Evolutionary conservation across 2,113 vertebrate genomes (phyloP).

Genomic region (human): DNA sequence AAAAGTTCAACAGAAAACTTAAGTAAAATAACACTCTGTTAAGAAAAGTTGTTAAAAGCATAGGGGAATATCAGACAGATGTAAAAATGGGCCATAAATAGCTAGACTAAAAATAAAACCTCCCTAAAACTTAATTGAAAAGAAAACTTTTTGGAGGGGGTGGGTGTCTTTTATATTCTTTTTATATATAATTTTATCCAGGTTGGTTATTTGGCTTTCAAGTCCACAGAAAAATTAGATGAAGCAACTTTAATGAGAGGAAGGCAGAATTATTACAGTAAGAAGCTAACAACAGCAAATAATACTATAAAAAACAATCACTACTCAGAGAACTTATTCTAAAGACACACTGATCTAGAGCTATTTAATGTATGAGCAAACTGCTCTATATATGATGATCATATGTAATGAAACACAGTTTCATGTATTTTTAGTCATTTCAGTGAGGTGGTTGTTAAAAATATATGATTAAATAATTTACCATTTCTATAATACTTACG

Average conservation of each 20-base stretch:
- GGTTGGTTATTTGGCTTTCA: background rate
- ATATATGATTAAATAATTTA: background rate
- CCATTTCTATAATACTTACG: background rate
- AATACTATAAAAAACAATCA: background rate
- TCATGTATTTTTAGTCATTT: background rate
- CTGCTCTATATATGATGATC: background rate
- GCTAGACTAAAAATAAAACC: background rate
- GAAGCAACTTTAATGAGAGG: background rate
- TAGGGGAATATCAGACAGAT: background rate
- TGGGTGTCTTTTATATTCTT: background rate
- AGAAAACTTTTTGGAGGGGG: background rate
- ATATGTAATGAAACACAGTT: background rate
- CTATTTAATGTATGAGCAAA: background rate
- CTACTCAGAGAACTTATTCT: background rate
- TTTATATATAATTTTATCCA: background rate
- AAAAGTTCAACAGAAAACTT: background rate
- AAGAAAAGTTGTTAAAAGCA: background rate
- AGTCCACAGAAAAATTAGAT: slow-evolving; percentile 5
- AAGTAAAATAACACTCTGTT: background rate
- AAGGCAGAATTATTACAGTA: background rate
- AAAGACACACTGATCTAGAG: background rate
- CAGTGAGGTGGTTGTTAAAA: background rate
- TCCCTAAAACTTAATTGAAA: background rate
- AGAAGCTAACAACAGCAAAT: background rate
- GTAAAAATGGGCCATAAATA: background rate